Evolutionary conservation across 23 tunicate genomes (phyloP), one percentile per base, ranked within the genome.

Genomic region (Clavelina lepadiformis): DNA sequence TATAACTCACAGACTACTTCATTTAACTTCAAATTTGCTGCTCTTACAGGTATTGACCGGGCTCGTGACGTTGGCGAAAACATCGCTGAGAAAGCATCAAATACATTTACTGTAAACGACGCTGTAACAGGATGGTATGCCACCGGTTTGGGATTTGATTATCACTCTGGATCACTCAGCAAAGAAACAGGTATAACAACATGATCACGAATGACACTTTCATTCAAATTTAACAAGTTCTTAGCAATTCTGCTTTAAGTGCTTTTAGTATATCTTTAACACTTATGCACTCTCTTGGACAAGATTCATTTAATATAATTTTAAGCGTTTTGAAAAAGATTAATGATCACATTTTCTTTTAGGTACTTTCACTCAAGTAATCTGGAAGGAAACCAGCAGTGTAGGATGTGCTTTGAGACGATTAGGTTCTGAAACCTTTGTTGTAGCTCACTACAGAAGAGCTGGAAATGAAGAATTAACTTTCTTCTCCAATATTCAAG

Each of bases 111-210:
- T 5, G 7, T 63, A 3, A 28, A 35, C 21, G 68, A 63, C 21
- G 68, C 68, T 15, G 68, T 63, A 3, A 51, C 50, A 11, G 25
- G 3, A 28, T 34, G 49, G 50, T 63, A 63, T 35, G 49, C 68
- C 8, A 28, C 37, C 37, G 68, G 68, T 3, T 30, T 63, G 3
- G 68, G 68, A 15, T 63, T 15, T 21, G 68, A 63, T 21, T 63
- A 34, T 30, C 7, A n/a, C 5, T n/a, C 23, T 24, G 18, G 26
- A 8, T 19, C 59, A 11, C 20, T 53, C 22, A 27, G 38, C n/a
- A 23, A 15, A 63, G 68, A 63, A 5, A 63, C 68, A 35, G 26
- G 68, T 63, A 36, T 3, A n/a, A n/a, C n/a, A n/a, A n/a, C n/a
- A n/a, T n/a, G n/a, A n/a, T n/a, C n/a, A n/a, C n/a, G n/a, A n/a